phyloP scores from a whole-genome alignment of 2,797 vertebrate species.

The Falco concolor region DNA sequence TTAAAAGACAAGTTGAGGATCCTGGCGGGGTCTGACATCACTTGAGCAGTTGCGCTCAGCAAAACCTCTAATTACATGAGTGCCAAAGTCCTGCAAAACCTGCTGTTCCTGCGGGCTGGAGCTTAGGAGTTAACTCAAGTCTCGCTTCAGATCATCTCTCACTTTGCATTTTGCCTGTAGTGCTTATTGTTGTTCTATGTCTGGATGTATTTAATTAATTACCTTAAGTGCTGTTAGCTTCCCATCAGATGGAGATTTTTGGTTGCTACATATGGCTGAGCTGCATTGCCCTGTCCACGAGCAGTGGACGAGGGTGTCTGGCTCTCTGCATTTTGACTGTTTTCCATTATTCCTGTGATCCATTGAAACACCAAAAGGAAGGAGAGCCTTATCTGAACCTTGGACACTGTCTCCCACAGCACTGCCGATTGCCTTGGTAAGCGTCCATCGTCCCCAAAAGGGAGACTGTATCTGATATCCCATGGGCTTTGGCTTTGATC shows the following conservation, averaged over 20 bases:
- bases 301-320: accelerated
- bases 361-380: neutral
- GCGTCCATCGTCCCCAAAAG: neutral
- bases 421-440: neutral
- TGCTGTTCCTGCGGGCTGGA: neutral
- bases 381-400: neutral
- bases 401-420: neutral
- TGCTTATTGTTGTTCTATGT: neutral
- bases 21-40: neutral
- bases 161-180: neutral
- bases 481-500: neutral
- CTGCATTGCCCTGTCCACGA: neutral
- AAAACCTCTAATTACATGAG: neutral
- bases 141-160: neutral
- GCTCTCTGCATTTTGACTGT: neutral
- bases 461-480: neutral
- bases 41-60: neutral
- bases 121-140: neutral
- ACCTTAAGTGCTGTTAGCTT: neutral
- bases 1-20: neutral
- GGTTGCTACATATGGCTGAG: neutral
- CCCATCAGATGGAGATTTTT: neutral
- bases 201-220: neutral
- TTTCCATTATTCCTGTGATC: neutral
- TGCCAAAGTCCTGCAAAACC: neutral